Evolutionary conservation across 2,797 vertebrate species (phyloP), one percentile per base, ranked within the genome.

Genomic region (Crypturellus tataupa): DNA sequence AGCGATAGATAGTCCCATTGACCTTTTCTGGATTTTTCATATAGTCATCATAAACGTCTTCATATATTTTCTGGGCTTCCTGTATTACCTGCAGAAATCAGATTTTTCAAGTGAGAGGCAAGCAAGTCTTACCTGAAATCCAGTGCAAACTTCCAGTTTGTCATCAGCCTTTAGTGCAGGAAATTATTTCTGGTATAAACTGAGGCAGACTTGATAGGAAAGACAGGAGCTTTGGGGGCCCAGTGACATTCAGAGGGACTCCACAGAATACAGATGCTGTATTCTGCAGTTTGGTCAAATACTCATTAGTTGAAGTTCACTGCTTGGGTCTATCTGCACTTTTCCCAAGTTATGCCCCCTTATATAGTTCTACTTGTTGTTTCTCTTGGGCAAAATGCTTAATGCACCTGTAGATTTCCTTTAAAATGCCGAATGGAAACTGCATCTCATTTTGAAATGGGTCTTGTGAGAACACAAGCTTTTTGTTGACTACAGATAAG

Each of bases 51-150:
- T 98, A 96, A 35, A 98, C 97, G 59, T 97, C 97, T 56, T 97
- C 98, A 18, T 99, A 99, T 95, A 99, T 99, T 90, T 97, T 97
- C 92, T 99, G 98, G 27, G 99, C 98, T 58, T 99, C 99, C 27
- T 98, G 97, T 33, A 99, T 97, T 87, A 99, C 98, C 99, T 99
- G 96, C 51, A 97, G 80, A 95, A 87, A 94, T 80, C 55, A 97
- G 51, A 85, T 20, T 87, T 90, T 58, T 14, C 33, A 33, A 84
- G 33, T 91, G 49, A 86, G 55, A 40, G 67, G 13, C 44, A 71
- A 49, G 8, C 56, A 73, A 72, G 10, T 60, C 51, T 76, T n/a
- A 79, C 4, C 27, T 40, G 17, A 7, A 14, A 0, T 53, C 40
- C 70, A 86, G 58, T 47, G 72, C 60, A 72, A 55, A 55, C 9